These are phyloP conservation scores for Muscicapa adusta DNA, from an alignment of 2,113 vertebrate genomes.

Conservation along the genomic window DNA sequence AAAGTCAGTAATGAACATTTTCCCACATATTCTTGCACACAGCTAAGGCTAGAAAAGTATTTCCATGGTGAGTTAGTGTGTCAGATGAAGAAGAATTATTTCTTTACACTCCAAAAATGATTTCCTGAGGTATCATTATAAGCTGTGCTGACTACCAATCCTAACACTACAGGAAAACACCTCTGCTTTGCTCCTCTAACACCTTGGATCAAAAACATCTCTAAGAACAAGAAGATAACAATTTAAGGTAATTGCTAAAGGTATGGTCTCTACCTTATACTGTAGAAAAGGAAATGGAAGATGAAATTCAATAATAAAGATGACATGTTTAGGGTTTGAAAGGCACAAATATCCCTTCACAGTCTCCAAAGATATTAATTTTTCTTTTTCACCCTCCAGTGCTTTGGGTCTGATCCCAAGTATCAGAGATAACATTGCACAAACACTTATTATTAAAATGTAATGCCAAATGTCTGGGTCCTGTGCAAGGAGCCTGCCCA, in stretches of 20 bases:
- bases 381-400: background rate
- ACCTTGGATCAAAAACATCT: background rate
- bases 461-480: background rate
- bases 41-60: background rate
- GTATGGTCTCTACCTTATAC: background rate
- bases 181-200: background rate
- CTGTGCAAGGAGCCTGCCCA: background rate
- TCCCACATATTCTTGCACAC: background rate
- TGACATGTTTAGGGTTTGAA: background rate
- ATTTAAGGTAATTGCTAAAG: background rate
- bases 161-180: background rate
- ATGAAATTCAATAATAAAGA: background rate
- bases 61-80: background rate
- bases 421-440: background rate
- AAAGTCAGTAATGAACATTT: background rate
- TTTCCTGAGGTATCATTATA: background rate
- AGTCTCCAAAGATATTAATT: background rate
- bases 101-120: background rate
- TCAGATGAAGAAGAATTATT: background rate
- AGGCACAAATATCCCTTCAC: background rate
- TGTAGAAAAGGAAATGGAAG: background rate
- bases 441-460: rapidly evolving
- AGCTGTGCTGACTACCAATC: background rate
- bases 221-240: background rate
- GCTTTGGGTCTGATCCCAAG: background rate